Evolutionary conservation across 2,888 invertebrate genomes (phyloP), one percentile per base, ranked within the genome.

Genomic region (Chouioia cunea): DNA sequence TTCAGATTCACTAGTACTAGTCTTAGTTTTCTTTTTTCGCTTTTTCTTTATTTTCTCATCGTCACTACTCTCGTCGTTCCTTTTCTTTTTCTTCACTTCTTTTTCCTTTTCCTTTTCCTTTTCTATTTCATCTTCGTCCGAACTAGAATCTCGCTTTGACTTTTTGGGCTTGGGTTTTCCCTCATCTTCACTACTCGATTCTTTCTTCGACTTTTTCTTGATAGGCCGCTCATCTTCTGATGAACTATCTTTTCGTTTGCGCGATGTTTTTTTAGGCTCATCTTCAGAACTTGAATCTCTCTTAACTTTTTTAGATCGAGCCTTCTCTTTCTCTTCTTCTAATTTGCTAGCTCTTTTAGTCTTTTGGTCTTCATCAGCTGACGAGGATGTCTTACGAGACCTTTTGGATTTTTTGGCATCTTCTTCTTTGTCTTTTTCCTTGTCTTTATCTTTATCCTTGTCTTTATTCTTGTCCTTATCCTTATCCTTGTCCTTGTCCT

Each of bases 41-140:
- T 87, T 87, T 79, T 87, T 88, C 75, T 86, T 87, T 50, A 89
- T 88, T 65, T 88, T 87, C 74, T 89, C 89, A 48, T 89, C 89
- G 23, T 89, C 89, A 4, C 87, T 87, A 74, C 89, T 89, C 53
- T 88, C 89, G n/a, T 89, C 89, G 47, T 87, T 85, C 80, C 89
- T 92, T 20, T 90, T 89, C 77, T 91, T 90, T 73, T 90, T 89
- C 69, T 89, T 89, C 73, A 88, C 87, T 74, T 91, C 91, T 75
- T 90, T 91, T 48, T 91, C 91, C 59, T 90, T 75, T 0, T 91
- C 91, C 74, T 90, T 91, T 48, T 91, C 91, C 59, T 90, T 75
- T 0, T 90, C 90, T 53, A 89, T 89, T 0, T 91, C 91, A 27
- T 91, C 91, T 0, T 90, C 91, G 15, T 90, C 91, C 0, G 91